phyloP scores from a whole-genome alignment of 2,888 invertebrate species.

The Troides helena region DNA sequence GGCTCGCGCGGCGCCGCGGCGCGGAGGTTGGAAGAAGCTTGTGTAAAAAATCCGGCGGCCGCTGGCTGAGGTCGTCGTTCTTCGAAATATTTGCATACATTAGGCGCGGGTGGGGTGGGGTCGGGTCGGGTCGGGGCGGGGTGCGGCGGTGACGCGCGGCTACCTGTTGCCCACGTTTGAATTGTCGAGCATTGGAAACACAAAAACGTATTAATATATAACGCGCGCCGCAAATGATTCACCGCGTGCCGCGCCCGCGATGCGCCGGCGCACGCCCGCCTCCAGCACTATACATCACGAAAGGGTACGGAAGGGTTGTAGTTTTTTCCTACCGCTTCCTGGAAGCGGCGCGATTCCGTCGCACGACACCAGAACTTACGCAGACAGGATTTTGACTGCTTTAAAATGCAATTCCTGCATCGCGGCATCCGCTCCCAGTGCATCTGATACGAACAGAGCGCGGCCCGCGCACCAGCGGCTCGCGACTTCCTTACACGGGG shows the following conservation, averaged over 20 bases:
- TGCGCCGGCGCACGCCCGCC: too few relatives aligned
- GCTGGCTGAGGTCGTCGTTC: constrained; percentile 57
- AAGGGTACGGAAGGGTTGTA: constrained; percentile 78
- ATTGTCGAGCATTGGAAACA: constrained; percentile 41
- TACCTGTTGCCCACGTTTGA: constrained; percentile 67
- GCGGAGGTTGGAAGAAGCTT: constrained; percentile 14
- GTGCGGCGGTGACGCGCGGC: constrained; percentile 38
- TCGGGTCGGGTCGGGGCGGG: constrained; percentile 12
- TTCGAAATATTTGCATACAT: constrained; percentile 65
- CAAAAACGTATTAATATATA: constrained; percentile 58
- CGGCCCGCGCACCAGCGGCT: constrained; percentile 57
- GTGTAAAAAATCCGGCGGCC: constrained; percentile 26
- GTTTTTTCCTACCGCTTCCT: constrained; percentile 78
- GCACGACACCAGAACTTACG: constrained; percentile 36
- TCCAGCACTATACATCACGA: constrained; percentile 60
- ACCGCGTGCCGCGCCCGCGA: background rate
- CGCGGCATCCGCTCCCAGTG: constrained; percentile 77
- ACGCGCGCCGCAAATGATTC: constrained; percentile 31
- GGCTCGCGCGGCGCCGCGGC: background rate
- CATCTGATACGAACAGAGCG: constrained; percentile 68
- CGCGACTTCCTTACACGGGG: constrained; percentile 60
- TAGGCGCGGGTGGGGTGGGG: constrained; percentile 43
- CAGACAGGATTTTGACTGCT: constrained; percentile 49
- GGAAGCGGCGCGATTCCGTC: constrained; percentile 58
- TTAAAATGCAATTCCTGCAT: constrained; percentile 70